Evolutionary conservation across 2,797 vertebrate species (phyloP), one percentile per base, ranked within the genome.

Genomic region (Microctenopoma lineatum): DNA sequence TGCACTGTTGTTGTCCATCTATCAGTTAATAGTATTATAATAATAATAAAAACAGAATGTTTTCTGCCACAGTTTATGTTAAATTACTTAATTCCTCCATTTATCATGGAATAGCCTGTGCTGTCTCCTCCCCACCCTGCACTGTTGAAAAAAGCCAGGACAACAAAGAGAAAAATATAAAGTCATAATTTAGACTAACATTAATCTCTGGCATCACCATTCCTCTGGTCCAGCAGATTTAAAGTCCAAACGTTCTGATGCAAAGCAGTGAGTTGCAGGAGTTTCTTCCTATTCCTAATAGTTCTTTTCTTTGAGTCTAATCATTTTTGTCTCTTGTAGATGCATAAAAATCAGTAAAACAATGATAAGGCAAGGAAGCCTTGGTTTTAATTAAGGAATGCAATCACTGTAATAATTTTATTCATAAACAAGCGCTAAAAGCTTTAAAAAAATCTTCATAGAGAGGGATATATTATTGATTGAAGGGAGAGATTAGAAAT

Each of bases 401-500:
- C 51, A 55, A 65, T 85, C 58, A 65, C 74, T 73, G 74, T 84
- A 69, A 80, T 83, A 39, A 67, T 85, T 86, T 65, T 73, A 85
- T 86, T 87, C 79, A 88, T 85, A 89, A 90, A 92, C 80, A 89
- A 77, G 75, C 78, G 55, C 78, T 79, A 85, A 83, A 84, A 67
- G 74, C 80, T 62, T 63, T 65, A 77, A 82, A 85, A 85, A 76
- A 29, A 76, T 53, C 48, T 75, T 87, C 82, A 77, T 75, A 80
- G 84, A 78, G 81, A 80, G 75, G 74, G 64, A 77, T 83, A 71
- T 74, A 73, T 80, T 91, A 93, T 94, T 89, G 92, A 94, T 89
- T 88, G 83, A 90, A 83, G 80, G 78, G 52, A 84, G 72, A 90
- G 86, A 92, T 93, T 90, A 90, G 86, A 90, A 93, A 91, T 92